Evolutionary conservation across 2,113 vertebrate genomes (phyloP), one percentile per base, ranked within the genome.

Genomic region (Ophiodon elongatus): DNA sequence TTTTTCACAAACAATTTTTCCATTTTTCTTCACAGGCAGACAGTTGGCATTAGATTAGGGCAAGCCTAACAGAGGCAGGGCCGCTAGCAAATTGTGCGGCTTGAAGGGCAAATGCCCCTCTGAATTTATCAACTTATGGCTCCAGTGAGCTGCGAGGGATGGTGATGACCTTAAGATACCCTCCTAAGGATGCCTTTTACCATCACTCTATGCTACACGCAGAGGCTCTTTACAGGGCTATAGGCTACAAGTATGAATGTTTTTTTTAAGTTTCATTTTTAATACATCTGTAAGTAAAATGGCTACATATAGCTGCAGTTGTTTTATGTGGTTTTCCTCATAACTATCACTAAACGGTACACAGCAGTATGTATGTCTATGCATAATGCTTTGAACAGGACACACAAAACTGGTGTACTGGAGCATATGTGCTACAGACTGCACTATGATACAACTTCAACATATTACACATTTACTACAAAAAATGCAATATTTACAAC

Each of bases 1-100:
- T 95, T 95, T 95, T 95, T 96, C 94, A 95, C 91, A 87, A 93
- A 91, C 90, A 92, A 90, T 95, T 93, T 95, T 96, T 93, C 88
- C 89, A 89, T 94, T 94, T 95, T 95, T 95, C 92, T 94, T 92
- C 86, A 89, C 91, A 92, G 90, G 79, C 84, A 92, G 95, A 95
- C 94, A 94, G 90, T 94, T 96, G 94, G 94, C 94, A 95, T 96
- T 95, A 95, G 94, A 95, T 95, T 95, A 95, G 91, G 88, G 80
- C 88, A 89, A 85, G 87, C 90, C 92, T 94, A 93, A 94, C 92
- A 90, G 91, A 94, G 89, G 91, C 85, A 92, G 86, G 86, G 89
- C 93, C 93, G 86, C 90, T 90, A 95, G 94, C 93, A 94, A 94
- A 94, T 92, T 91, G 93, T 93, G 84, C 83, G 54, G 90, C 90